Evolutionary conservation across 2,113 vertebrate genomes (phyloP).

Genomic region (Epinephelus lanceolatus): DNA sequence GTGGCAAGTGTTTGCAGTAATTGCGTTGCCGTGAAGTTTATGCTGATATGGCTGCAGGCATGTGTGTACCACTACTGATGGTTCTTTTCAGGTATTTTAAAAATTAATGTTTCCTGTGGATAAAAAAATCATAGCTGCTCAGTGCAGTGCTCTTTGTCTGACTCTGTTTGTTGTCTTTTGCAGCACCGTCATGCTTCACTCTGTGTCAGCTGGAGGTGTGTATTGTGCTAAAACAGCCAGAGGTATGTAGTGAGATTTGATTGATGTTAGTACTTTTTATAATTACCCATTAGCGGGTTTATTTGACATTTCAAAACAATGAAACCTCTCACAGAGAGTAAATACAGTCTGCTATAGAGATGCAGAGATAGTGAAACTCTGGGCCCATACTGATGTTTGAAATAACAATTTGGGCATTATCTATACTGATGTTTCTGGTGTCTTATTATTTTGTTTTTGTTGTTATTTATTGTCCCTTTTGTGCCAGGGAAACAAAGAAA

Average conservation of each 20-base stretch:
- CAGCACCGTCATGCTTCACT: constrained; percentile 53
- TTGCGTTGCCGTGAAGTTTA: constrained; percentile 23
- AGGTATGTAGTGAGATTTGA: constrained; percentile 59
- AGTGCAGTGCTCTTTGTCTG: constrained; percentile 22
- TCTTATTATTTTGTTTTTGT: too few relatives aligned
- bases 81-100: constrained; percentile 63
- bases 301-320: constrained; percentile 36
- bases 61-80: constrained; percentile 29
- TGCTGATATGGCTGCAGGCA: constrained; percentile 36
- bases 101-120: constrained; percentile 7
- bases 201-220: constrained; percentile 70
- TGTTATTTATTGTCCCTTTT: too few relatives aligned
- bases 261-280: constrained; percentile 17
- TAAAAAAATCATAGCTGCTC: constrained; percentile 18
- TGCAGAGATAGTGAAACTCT: too few relatives aligned
- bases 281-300: constrained; percentile 36
- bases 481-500: too few relatives aligned
- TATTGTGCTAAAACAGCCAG: constrained; percentile 74
- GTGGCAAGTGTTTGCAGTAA: constrained; percentile 19
- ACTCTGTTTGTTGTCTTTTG: constrained; percentile 24
- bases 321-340: not conserved
- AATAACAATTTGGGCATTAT: too few relatives aligned
- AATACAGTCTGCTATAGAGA: not conserved
- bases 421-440: too few relatives aligned
- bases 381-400: too few relatives aligned